Base-by-base conservation (phyloP, 2,888 invertebrate genomes). In the Harmothoe impar region DNA sequence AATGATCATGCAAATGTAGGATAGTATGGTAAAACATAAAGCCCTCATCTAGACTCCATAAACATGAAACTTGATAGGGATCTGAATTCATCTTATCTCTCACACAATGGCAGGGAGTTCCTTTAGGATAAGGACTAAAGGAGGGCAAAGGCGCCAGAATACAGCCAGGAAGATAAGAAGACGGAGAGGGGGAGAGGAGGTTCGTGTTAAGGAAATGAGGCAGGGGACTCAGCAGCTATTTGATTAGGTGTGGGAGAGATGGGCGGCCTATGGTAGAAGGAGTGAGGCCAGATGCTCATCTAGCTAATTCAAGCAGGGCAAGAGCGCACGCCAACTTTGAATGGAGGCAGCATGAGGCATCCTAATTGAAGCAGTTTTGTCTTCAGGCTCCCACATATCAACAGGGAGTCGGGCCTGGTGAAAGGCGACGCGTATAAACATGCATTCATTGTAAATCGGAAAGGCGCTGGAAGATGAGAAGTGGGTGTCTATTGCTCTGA, bases 301-400 rank as follows among this genome's bases (percentile, higher is more conserved):
- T 81, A 43, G 35, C 81, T 81, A 35, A 35, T 81, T 81, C 33
- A 81, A 77, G 77, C 31, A 29, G 35, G 35, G 43, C 10, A 35
- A 35, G 35, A 72, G 25, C 5, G 35, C 81, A 81, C 35, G 35
- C 81, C 7, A 43, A 7, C 10, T 25, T n/a, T 81, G 23, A 81
- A 81, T 81, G 81, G 81, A 25, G 23, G 1, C 33, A 23, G 81
- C 81, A 81, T 1, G 81, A 33, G 12, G 0, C 81, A 35, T 43
- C 81, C 33, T 81, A 81, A 81, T 81, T 81, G 81, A 17, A n/a
- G 81, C 33, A 33, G 81, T 68, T n/a, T 68, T 68, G 68, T 72
- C 72, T 72, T n/a, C 72, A n/a, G 68, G 68, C 68, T 68, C 15
- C 17, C 68, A 68, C 68, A n/a, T n/a, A n/a, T n/a, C n/a, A 68